A percentile compares a stretch with the other conserved stretches of the same genome.
Evolutionary conservation across 2,888 invertebrate genomes (phyloP).

Genomic region (Calameuta filiformis): DNA sequence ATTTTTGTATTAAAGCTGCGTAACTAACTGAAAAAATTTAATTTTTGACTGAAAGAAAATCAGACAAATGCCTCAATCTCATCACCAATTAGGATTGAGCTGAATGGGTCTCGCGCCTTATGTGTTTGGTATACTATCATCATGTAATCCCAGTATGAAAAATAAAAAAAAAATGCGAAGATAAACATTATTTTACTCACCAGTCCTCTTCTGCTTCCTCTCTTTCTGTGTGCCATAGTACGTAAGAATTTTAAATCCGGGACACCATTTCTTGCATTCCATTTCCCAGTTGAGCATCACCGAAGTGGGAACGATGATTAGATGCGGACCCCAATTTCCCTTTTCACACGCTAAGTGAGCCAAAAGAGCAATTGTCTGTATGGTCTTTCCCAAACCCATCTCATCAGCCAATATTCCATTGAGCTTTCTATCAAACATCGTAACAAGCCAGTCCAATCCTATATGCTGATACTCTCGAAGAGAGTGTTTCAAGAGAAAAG

Average conservation of each 20-base stretch:
- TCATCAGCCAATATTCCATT: slow-evolving; percentile 98
- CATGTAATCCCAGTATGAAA: slow-evolving; percentile 14
- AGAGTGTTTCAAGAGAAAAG: slow-evolving; percentile 89
- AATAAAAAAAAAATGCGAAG: slow-evolving; percentile 15
- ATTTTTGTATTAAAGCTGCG: background rate
- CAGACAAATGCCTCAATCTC: slow-evolving; percentile 21
- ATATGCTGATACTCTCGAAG: slow-evolving; percentile 97
- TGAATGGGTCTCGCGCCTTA: slow-evolving; percentile 17
- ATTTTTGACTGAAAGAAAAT: background rate
- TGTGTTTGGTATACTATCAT: slow-evolving; percentile 15
- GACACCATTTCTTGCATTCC: slow-evolving; percentile 99
- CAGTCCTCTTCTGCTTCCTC: slow-evolving; percentile 87
- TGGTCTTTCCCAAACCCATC: slow-evolving; percentile 97
- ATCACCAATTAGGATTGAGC: slow-evolving; percentile 11
- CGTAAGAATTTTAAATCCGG: slow-evolving; percentile 97
- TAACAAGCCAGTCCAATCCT: slow-evolving; percentile 96
- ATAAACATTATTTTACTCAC: slow-evolving; percentile 28
- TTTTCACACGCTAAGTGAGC: slow-evolving; percentile 94
- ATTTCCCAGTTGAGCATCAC: slow-evolving; percentile 99
- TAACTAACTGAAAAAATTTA: background rate
- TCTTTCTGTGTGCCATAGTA: slow-evolving; percentile 98
- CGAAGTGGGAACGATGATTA: slow-evolving; percentile 98
- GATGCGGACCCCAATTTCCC: slow-evolving; percentile 97
- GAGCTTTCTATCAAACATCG: slow-evolving; percentile 93
- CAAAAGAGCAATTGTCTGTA: slow-evolving; percentile 94